Conservation (phyloP, 2,113 vertebrate genomes). For the Neolamprologus falcicula region DNA sequence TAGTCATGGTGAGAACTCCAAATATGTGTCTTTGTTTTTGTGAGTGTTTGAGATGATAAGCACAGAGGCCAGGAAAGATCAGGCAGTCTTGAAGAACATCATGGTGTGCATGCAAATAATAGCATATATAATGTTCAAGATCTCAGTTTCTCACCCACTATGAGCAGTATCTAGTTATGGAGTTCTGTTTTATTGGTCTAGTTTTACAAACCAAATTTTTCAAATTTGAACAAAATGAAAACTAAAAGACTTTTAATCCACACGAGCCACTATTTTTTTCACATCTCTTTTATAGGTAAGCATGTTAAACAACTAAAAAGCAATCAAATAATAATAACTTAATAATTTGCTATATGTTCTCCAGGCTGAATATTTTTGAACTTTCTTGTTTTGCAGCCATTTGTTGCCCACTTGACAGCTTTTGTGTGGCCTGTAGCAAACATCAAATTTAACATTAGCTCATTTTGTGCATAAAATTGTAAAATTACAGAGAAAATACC, state of each 20-base stretch:
- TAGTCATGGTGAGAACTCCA: slow-evolving; percentile 74
- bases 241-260: neutral
- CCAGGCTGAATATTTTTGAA: neutral
- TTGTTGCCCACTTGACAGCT: neutral
- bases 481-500: neutral
- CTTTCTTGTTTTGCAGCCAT: neutral
- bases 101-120: neutral
- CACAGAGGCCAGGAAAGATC: neutral
- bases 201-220: neutral
- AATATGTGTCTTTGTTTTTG: neutral
- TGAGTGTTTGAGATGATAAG: neutral
- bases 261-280: neutral
- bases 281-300: neutral
- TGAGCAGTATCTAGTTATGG: neutral
- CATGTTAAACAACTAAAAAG: neutral
- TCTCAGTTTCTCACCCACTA: neutral
- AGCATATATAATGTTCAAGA: neutral
- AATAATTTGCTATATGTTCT: neutral
- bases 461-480: neutral
- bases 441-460: neutral
- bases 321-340: neutral
- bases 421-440: neutral
- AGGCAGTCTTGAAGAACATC: neutral
- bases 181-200: neutral
- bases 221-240: neutral